A percentile compares a stretch with the other conserved stretches of the same genome.
phyloP scores from a whole-genome alignment of 2,113 vertebrate species.

The Saguinus imperator region DNA sequence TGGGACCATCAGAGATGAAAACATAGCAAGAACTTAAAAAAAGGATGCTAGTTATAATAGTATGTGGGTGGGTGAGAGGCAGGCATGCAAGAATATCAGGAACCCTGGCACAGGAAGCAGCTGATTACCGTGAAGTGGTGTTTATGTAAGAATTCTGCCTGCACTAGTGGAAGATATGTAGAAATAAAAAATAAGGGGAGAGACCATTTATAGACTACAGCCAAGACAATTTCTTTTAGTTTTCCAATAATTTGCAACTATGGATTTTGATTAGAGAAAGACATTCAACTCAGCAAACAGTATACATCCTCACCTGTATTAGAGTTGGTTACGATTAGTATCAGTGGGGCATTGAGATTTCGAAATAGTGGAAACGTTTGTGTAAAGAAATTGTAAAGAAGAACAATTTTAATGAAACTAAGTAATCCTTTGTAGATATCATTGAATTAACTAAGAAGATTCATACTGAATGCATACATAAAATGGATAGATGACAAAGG shows the following conservation, averaged over 20 bases:
- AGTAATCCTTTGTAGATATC: not conserved
- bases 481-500: not conserved
- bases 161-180: not conserved
- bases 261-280: not conserved
- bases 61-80: not conserved
- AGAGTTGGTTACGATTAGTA: not conserved
- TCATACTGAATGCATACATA: not conserved
- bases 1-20: not conserved
- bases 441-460: not conserved
- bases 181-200: not conserved
- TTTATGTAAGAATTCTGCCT: not conserved
- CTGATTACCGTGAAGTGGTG: not conserved
- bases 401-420: not conserved
- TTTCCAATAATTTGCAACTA: not conserved
- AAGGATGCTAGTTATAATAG: not conserved
- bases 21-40: not conserved
- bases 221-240: not conserved
- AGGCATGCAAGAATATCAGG: too few relatives aligned
- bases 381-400: not conserved
- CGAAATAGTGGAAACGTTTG: not conserved
- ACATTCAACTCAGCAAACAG: not conserved
- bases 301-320: not conserved
- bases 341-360: not conserved
- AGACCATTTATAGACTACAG: not conserved
- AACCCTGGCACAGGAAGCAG: fast-evolving